Conservation (phyloP, 2,113 vertebrate species). For the Leucopsar rothschildi region DNA sequence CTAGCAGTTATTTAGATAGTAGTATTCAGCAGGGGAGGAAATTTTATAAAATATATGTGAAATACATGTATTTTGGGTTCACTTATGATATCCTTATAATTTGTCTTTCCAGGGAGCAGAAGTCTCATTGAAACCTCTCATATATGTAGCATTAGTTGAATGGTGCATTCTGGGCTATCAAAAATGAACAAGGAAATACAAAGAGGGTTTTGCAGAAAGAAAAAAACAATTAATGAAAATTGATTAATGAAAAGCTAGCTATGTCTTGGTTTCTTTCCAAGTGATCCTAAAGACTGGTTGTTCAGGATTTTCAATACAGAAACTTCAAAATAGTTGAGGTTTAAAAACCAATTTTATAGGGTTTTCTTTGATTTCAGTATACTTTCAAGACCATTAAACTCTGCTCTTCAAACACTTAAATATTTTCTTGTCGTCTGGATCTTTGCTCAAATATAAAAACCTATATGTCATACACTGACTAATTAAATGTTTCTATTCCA, state of each 20-base stretch:
- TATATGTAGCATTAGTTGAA: not conserved
- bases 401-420: not conserved
- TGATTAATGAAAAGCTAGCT: not conserved
- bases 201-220: not conserved
- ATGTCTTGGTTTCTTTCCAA: not conserved
- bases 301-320: not conserved
- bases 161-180: not conserved
- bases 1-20: not conserved
- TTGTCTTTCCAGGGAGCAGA: not conserved
- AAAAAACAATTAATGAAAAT: not conserved
- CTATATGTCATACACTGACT: not conserved
- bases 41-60: not conserved
- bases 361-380: not conserved
- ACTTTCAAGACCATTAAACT: not conserved
- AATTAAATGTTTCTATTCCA: not conserved
- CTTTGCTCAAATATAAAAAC: not conserved
- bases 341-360: not conserved
- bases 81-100: not conserved
- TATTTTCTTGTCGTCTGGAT: not conserved
- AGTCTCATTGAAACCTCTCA: not conserved
- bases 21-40: not conserved
- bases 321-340: not conserved
- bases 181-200: not conserved
- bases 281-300: not conserved
- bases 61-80: not conserved